Evolutionary conservation across 2,113 vertebrate species (phyloP).

Genomic region (Muscicapa adusta): DNA sequence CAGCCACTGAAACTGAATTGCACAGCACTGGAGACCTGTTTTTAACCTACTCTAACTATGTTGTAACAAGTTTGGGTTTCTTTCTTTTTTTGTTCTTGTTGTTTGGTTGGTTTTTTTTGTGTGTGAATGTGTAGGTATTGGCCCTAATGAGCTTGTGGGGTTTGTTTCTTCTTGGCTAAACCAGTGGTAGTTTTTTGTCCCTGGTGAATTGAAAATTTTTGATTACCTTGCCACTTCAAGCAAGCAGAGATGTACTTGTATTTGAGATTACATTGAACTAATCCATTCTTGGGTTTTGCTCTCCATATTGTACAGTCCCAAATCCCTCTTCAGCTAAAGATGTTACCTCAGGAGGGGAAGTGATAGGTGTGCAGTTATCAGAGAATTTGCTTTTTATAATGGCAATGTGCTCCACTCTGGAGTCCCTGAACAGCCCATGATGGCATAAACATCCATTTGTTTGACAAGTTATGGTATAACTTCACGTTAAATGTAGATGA

Average conservation of each 20-base stretch:
- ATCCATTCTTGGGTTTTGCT: background rate
- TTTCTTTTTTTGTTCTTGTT: background rate
- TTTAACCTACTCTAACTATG: background rate
- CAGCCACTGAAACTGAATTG: background rate
- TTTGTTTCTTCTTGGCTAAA: background rate
- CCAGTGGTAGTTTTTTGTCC: background rate
- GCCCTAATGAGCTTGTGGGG: background rate
- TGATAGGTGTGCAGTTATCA: background rate
- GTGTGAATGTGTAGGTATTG: background rate
- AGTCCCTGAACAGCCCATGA: background rate
- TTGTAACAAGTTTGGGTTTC: background rate
- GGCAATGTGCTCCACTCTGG: background rate
- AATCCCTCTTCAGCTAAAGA: background rate
- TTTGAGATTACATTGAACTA: background rate
- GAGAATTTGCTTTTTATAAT: background rate
- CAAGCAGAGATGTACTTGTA: background rate
- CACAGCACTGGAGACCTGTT: background rate
- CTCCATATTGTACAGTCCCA: background rate
- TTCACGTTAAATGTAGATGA: constrained; percentile 1
- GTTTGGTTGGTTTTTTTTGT: background rate
- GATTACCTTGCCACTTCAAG: background rate
- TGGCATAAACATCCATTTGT: constrained; percentile 14
- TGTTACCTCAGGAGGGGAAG: background rate
- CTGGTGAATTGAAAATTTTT: background rate
- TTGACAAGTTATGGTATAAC: background rate